Percentiles rank a stretch among this genome's conserved stretches.
These are phyloP conservation scores for Haliaeetus leucogaster DNA, from an alignment of 2,113 vertebrate species.

Conservation along the genomic window DNA sequence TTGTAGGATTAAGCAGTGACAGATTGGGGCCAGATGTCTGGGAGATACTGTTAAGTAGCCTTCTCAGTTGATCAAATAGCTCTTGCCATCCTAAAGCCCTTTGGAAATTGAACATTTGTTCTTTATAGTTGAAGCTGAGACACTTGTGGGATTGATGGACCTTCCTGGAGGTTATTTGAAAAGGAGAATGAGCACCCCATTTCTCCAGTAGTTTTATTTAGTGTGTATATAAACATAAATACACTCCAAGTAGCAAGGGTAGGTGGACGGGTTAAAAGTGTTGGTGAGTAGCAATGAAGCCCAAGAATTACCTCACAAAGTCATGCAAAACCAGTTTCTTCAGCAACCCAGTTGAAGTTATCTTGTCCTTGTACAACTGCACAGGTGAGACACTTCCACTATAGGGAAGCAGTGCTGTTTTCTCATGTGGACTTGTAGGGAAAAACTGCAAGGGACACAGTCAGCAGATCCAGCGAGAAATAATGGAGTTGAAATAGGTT, in stretches of 20 bases:
- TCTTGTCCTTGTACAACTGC: background rate
- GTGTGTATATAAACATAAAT: background rate
- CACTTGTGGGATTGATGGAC: background rate
- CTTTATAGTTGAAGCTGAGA: background rate
- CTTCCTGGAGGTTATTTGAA: background rate
- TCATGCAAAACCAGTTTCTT: background rate
- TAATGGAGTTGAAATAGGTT: background rate
- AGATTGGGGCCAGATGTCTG: slow-evolving; percentile 59
- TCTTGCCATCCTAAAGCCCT: background rate
- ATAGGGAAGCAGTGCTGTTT: background rate
- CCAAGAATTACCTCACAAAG: background rate
- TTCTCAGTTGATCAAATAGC: slow-evolving; percentile 11
- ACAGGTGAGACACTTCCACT: background rate
- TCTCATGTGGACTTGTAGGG: background rate
- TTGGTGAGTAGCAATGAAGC: background rate
- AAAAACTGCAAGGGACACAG: background rate
- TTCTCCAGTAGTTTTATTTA: background rate
- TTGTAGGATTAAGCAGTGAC: slow-evolving; percentile 44
- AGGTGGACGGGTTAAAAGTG: background rate
- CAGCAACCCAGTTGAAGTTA: background rate
- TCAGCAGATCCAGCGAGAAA: background rate
- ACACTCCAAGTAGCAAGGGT: background rate
- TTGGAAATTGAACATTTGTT: slow-evolving; percentile 10
- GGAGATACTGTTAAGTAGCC: background rate
- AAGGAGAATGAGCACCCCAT: background rate